Conservation (phyloP, 2,113 vertebrate species). For the Saguinus midas region DNA sequence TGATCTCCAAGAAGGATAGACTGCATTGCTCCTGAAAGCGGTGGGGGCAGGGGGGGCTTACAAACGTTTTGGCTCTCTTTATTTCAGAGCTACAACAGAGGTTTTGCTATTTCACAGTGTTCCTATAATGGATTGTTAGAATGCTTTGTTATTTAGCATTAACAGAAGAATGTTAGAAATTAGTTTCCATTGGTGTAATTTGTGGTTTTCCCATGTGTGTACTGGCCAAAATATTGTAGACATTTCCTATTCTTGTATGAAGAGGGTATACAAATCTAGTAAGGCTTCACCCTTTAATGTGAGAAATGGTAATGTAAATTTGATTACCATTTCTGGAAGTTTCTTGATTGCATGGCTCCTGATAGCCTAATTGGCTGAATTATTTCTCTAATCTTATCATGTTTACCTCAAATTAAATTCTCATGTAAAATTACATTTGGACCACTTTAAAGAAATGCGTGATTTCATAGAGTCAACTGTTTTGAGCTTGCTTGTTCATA, state of each 20-base stretch:
- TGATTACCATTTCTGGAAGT: conserved; percentile 17
- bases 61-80: not conserved
- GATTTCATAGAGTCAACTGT: not conserved
- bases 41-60: not conserved
- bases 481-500: conserved; percentile 28
- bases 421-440: conserved; percentile 8
- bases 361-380: conserved; percentile 28
- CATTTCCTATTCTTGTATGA: not conserved
- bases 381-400: conserved; percentile 36
- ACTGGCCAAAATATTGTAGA: conserved; percentile 6
- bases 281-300: not conserved
- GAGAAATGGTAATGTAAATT: not conserved
- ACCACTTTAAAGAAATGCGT: conserved; percentile 29
- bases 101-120: not conserved
- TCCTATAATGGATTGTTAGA: not conserved
- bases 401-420: conserved; percentile 21
- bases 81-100: not conserved
- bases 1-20: not conserved
- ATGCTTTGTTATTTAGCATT: conserved; percentile 1
- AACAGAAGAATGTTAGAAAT: not conserved
- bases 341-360: conserved; percentile 6
- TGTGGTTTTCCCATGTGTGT: not conserved
- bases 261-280: not conserved
- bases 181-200: not conserved
- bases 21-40: not conserved